Evolutionary conservation across 2,888 invertebrate species (phyloP).

Genomic region (Macrophya annulata): DNA sequence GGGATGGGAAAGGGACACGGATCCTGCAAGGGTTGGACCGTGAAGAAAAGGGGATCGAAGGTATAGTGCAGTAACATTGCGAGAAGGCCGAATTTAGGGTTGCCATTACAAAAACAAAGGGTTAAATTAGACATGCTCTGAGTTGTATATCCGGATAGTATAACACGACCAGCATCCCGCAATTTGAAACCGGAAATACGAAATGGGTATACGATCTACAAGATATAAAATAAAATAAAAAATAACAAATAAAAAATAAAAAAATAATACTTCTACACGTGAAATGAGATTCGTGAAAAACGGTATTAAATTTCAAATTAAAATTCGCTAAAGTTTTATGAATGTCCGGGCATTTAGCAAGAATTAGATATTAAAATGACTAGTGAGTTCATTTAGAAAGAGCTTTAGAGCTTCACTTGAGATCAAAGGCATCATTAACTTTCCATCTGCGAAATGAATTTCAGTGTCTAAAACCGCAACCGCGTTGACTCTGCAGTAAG

Average conservation of each 20-base stretch:
- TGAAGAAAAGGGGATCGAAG: constrained; percentile 43
- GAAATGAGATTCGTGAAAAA: background rate
- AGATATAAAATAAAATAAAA: too few species aligned
- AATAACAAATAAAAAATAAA: too few species aligned
- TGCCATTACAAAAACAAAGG: constrained; percentile 50
- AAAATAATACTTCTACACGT: background rate
- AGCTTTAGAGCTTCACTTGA: background rate
- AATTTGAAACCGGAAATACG: background rate
- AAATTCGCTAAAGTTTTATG: background rate
- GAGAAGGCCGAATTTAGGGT: constrained; percentile 38
- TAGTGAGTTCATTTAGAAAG: constrained; percentile 1
- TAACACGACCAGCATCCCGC: background rate
- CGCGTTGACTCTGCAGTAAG: background rate
- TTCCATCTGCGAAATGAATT: background rate
- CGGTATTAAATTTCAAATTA: background rate
- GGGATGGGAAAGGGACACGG: constrained; percentile 26
- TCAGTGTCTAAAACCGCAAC: background rate
- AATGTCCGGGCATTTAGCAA: background rate
- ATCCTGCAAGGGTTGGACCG: background rate
- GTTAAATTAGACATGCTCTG: constrained; percentile 25
- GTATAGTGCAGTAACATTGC: constrained; percentile 39
- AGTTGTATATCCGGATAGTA: constrained; percentile 13
- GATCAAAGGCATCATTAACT: constrained; percentile 32
- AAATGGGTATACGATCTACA: background rate
- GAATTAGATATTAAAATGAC: constrained; percentile 27